A percentile compares a stretch with the other conserved stretches of the same genome.
Conservation (phyloP, 2,888 invertebrate genomes). For the Melieria omissa region DNA sequence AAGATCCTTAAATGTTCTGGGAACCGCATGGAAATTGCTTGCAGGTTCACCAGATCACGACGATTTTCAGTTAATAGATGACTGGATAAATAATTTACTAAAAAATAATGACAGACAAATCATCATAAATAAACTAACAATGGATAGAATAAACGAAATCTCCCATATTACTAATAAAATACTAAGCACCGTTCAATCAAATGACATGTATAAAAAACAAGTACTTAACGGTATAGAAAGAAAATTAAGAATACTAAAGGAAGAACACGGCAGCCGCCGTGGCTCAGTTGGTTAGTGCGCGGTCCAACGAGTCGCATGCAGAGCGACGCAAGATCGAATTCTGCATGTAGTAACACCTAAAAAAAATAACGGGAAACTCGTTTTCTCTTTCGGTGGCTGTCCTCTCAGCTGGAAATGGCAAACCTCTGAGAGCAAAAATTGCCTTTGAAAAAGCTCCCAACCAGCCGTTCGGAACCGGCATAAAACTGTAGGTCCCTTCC, state of each 20-base stretch:
- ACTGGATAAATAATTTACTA: conserved; percentile 22
- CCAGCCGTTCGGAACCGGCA: too few species aligned
- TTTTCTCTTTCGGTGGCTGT: too few species aligned
- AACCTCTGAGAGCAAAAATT: too few species aligned
- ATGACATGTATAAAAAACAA: conserved; percentile 10
- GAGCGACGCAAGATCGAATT: too few species aligned
- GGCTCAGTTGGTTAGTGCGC: too few species aligned
- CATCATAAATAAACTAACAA: neutral
- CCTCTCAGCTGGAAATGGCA: too few species aligned
- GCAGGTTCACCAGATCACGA: conserved; percentile 28
- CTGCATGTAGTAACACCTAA: too few species aligned
- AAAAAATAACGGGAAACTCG: too few species aligned
- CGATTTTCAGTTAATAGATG: conserved; percentile 25
- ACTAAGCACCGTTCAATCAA: conserved; percentile 5
- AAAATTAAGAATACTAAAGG: conserved; percentile 12
- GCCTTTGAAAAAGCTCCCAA: too few species aligned
- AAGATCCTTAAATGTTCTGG: conserved; percentile 23
- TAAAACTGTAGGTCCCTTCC: too few species aligned
- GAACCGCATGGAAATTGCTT: conserved; percentile 27
- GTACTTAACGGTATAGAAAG: conserved; percentile 7
- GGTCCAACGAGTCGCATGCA: too few species aligned
- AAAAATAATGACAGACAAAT: conserved; percentile 24
- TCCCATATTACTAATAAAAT: conserved; percentile 10
- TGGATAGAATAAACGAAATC: conserved; percentile 6
- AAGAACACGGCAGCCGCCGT: too few species aligned